Evolutionary conservation across 2,113 vertebrate genomes (phyloP), one percentile per base, ranked within the genome.

Genomic region (Cheirogaleus medius): DNA sequence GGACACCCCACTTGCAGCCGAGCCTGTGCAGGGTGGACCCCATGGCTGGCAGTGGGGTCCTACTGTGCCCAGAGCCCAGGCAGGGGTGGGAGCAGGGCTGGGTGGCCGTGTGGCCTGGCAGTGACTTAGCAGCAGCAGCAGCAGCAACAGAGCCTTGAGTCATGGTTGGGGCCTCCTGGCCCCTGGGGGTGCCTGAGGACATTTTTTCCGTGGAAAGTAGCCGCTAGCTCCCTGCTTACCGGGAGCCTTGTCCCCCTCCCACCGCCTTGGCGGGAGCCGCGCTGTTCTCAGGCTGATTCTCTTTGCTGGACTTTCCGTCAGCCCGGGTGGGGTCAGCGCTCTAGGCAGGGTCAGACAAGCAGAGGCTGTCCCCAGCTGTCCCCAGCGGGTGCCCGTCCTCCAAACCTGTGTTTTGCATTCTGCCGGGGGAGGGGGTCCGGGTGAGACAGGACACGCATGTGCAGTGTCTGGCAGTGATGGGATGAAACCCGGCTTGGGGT

Each of bases 161-260:
- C 92, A 81, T 6, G 77, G 95, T 87, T 80, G 90, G 91, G 88
- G 87, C 88, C 47, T 54, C 39, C 18, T 0, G 49, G 90, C 87
- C 89, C 76, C 77, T 32, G 42, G 91, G 90, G 73, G 80, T 89
- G 54, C 68, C 92, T 91, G 91, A 81, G 86, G 94, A 87, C 94
- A 94, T 89, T 95, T 95, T 97, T 90, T 96, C 96, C 63, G 2
- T 95, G 95, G 95, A 84, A 97, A 97, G 84, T 64, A 82, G 95
- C 94, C 0, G 17, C 47, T 83, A 82, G 94, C 93, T 58, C 18
- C 64, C 23, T 0, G 39, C 25, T 58, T 1, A 27, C 82, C 42
- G 47, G 42, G 54, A 83, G 60, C 54, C 27, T 9, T 8, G 18
- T 1, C 44, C 42, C 54, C 58, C 23, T 27, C 37, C 90, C 5